Conservation (phyloP, 2,113 vertebrate species). For the Pelecanus crispus region DNA sequence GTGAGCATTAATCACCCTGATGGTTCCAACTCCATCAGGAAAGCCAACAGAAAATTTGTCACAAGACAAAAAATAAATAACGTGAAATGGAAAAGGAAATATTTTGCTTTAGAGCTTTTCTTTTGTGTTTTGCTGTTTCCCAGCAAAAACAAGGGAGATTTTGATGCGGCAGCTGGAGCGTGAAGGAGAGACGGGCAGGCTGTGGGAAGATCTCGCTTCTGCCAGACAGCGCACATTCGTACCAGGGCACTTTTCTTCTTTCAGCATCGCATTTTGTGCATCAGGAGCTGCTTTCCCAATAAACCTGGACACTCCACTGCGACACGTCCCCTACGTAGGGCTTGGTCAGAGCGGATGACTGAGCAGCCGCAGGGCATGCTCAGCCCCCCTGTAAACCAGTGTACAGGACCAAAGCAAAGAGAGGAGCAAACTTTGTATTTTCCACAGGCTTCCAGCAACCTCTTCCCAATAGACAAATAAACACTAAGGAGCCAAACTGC, state of each 20-base stretch:
- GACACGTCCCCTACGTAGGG: accelerated
- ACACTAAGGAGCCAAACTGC: not conserved
- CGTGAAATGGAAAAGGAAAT: not conserved
- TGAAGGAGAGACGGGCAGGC: not conserved
- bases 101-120: not conserved
- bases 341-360: not conserved
- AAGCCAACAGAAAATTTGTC: not conserved
- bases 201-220: not conserved
- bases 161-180: not conserved
- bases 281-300: not conserved
- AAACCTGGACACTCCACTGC: not conserved
- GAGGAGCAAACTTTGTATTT: not conserved
- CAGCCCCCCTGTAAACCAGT: not conserved
- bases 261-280: not conserved
- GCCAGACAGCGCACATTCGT: too few relatives aligned
- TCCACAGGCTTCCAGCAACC: not conserved
- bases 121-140: not conserved
- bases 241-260: not conserved
- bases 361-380: not conserved
- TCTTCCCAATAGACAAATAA: not conserved
- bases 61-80: not conserved
- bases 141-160: not conserved
- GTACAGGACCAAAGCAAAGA: not conserved
- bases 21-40: not conserved
- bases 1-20: not conserved